These are phyloP conservation scores for Beroe ovata DNA, from an alignment of 37 sponge, comb jelly and placozoan species.

Conservation along the genomic window DNA sequence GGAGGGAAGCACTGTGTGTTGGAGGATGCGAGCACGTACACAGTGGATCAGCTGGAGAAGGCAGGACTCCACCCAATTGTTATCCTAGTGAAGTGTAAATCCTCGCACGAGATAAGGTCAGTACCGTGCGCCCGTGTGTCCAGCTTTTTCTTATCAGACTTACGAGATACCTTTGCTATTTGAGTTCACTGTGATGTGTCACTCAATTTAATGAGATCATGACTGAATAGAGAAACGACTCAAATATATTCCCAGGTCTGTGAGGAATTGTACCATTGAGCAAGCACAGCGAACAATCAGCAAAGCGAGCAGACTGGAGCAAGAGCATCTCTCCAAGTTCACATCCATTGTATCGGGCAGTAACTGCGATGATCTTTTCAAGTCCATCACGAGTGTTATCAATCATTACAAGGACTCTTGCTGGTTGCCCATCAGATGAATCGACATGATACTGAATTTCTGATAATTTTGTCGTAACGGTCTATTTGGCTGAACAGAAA, in stretches of 20 bases:
- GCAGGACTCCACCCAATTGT: constrained; percentile 15
- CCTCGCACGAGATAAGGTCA: constrained; percentile 7
- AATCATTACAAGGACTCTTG: background rate
- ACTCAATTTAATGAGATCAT: too few relatives aligned
- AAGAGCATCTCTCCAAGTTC: constrained; percentile 6
- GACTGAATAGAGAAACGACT: too few relatives aligned
- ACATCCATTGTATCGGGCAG: background rate
- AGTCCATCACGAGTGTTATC: background rate
- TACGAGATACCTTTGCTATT: too few relatives aligned
- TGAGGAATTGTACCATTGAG: background rate
- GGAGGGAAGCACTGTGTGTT: constrained; percentile 17
- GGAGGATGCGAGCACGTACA: constrained; percentile 15
- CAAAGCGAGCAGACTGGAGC: background rate
- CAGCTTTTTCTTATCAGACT: too few relatives aligned
- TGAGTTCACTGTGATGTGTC: too few relatives aligned
- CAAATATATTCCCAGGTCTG: constrained; percentile 25
- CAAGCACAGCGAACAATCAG: background rate
- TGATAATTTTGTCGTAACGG: too few relatives aligned
- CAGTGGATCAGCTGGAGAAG: constrained; percentile 27
- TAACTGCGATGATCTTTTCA: constrained; percentile 5
- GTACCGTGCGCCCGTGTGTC: too few relatives aligned
- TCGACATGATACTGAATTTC: too few relatives aligned
- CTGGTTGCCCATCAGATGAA: constrained; percentile 25
- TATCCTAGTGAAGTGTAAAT: background rate
- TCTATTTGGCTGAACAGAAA: too few relatives aligned